phyloP scores from a whole-genome alignment of 2,113 vertebrate genomes.

The Thalassarche chlororhynchos region DNA sequence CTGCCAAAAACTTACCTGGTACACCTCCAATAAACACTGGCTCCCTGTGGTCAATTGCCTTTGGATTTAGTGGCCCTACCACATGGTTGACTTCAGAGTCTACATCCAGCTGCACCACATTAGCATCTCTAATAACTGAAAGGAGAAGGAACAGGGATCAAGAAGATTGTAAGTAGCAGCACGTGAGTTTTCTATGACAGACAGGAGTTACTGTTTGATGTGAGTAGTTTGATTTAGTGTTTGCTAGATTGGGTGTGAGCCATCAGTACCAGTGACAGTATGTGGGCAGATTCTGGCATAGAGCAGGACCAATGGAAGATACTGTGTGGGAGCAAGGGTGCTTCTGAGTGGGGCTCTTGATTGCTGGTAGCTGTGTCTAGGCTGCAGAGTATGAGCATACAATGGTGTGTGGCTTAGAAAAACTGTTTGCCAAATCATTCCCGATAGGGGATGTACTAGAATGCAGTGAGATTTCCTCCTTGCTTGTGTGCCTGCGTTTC shows the following conservation, averaged over 20 bases:
- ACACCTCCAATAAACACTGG: conserved; percentile 92
- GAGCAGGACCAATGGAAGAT: neutral
- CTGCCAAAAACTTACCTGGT: conserved; percentile 79
- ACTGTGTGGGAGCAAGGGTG: neutral
- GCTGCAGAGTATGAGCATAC: neutral
- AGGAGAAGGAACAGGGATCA: conserved; percentile 18
- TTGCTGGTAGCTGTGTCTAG: neutral
- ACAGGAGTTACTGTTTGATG: neutral
- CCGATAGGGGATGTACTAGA: accelerated
- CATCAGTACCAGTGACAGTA: neutral
- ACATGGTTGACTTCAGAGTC: conserved; percentile 92
- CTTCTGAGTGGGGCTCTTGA: neutral
- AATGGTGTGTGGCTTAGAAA: neutral
- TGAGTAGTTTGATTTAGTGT: neutral
- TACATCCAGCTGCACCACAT: conserved; percentile 89
- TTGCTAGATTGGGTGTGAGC: neutral
- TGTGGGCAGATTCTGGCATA: neutral
- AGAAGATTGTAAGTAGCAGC: neutral
- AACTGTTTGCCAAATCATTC: neutral
- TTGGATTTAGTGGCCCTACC: conserved; percentile 82
- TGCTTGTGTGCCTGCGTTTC: neutral
- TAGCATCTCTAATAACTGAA: conserved; percentile 89
- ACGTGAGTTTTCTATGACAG: neutral
- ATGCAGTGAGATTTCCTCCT: neutral
- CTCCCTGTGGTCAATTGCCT: conserved; percentile 71